Conservation (phyloP, 1,140 invertebrate species). For the Mizuhopecten yessoensis region DNA sequence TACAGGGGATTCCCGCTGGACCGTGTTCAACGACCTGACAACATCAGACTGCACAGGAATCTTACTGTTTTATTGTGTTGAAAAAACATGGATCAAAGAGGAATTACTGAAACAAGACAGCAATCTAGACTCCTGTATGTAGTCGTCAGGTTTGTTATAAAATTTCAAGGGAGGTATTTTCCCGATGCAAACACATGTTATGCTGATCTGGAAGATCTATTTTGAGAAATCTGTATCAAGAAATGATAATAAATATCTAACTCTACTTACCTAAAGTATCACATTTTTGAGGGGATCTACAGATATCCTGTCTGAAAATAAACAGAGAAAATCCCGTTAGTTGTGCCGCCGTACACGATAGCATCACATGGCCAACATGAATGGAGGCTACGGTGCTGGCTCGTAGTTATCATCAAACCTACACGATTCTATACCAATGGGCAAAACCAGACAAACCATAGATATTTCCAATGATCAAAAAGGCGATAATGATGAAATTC, state of each 20-base stretch:
- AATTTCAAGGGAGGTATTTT: not conserved
- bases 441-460: not conserved
- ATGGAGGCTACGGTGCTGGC: not conserved
- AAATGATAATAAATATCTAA: conserved; percentile 25
- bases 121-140: not conserved
- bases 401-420: not conserved
- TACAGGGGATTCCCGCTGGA: not conserved
- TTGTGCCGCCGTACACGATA: not conserved
- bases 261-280: conserved; percentile 87
- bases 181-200: not conserved
- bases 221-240: conserved; percentile 38
- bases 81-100: not conserved
- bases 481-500: not conserved
- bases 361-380: not conserved
- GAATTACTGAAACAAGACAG: conserved; percentile 7
- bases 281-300: conserved; percentile 88
- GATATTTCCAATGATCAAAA: conserved; percentile 14
- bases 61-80: not conserved
- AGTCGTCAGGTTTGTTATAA: not conserved
- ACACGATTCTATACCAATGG: not conserved
- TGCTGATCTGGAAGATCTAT: not conserved
- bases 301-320: conserved; percentile 89
- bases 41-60: not conserved
- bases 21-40: not conserved
- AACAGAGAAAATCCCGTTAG: conserved; percentile 53